Conservation (phyloP, 2,797 vertebrate genomes). For the Danio kyathit region DNA sequence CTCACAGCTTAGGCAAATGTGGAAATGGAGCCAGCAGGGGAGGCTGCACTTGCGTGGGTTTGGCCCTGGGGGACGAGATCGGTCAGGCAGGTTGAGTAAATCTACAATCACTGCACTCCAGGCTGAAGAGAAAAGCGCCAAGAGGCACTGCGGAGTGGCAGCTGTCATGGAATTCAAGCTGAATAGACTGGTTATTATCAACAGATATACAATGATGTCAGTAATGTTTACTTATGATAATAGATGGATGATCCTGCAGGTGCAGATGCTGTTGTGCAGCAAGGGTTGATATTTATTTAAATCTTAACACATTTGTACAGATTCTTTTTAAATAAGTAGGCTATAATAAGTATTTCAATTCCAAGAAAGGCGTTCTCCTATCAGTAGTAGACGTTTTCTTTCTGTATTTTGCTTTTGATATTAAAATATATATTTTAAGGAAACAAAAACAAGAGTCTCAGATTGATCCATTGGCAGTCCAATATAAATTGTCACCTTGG, state of each 20-base stretch:
- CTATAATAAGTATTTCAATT: not conserved
- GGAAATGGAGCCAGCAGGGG: slow-evolving; percentile 33
- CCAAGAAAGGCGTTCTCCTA: too few relatives aligned
- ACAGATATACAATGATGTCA: not conserved
- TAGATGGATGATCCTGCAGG: not conserved
- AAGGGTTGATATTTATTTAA: not conserved
- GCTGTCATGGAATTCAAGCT: slow-evolving; percentile 9
- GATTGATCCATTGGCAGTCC: too few relatives aligned
- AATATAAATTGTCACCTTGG: too few relatives aligned
- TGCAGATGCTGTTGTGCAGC: not conserved
- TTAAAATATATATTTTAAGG: too few relatives aligned
- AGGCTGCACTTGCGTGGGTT: slow-evolving; percentile 21
- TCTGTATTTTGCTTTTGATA: too few relatives aligned
- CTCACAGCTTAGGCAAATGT: slow-evolving; percentile 42
- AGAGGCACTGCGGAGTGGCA: not conserved
- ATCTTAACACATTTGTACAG: not conserved
- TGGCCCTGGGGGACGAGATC: not conserved
- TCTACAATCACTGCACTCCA: not conserved
- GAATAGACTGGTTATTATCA: not conserved
- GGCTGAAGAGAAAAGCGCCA: not conserved
- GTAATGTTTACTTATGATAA: not conserved
- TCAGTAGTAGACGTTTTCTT: too few relatives aligned
- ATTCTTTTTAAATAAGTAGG: not conserved
- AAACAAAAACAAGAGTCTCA: too few relatives aligned
- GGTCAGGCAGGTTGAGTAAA: slow-evolving; percentile 13